Percentiles rank a stretch among this genome's conserved stretches.
Conservation (phyloP, 2,888 invertebrate species). For the Steinernema scapterisci region DNA sequence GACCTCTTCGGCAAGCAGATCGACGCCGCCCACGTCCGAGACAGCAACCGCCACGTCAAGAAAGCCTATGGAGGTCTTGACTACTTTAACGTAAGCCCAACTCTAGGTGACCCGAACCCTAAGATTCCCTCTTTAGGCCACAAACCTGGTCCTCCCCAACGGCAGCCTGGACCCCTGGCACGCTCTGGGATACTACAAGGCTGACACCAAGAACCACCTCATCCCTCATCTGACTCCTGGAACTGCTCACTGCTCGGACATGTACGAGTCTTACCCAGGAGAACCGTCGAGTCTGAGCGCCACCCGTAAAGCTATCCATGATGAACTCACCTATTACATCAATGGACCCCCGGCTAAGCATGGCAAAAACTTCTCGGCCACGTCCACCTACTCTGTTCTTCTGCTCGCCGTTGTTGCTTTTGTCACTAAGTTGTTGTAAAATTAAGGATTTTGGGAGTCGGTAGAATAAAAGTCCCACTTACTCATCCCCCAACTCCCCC, state of each 20-base stretch:
- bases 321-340: background rate
- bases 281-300: background rate
- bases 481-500: too few relatives aligned
- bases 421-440: background rate
- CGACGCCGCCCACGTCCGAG: slow-evolving; percentile 36
- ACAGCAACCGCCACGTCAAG: slow-evolving; percentile 34
- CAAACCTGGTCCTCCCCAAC: slow-evolving; percentile 59
- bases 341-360: background rate
- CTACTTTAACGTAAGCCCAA: slow-evolving; percentile 39
- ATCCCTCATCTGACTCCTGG: background rate
- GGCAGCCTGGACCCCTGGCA: slow-evolving; percentile 63
- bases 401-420: background rate
- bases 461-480: too few relatives aligned
- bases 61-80: slow-evolving; percentile 39
- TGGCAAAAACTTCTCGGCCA: background rate
- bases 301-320: background rate
- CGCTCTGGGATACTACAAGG: slow-evolving; percentile 49
- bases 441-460: too few relatives aligned
- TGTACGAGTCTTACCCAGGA: slow-evolving; percentile 2
- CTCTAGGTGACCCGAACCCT: background rate
- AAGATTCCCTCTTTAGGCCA: slow-evolving; percentile 38
- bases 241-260: slow-evolving; percentile 36
- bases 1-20: slow-evolving; percentile 49
- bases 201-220: slow-evolving; percentile 16
- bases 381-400: background rate